phyloP scores from a whole-genome alignment of 1,140 invertebrate genomes.

The Heliconius congener region DNA sequence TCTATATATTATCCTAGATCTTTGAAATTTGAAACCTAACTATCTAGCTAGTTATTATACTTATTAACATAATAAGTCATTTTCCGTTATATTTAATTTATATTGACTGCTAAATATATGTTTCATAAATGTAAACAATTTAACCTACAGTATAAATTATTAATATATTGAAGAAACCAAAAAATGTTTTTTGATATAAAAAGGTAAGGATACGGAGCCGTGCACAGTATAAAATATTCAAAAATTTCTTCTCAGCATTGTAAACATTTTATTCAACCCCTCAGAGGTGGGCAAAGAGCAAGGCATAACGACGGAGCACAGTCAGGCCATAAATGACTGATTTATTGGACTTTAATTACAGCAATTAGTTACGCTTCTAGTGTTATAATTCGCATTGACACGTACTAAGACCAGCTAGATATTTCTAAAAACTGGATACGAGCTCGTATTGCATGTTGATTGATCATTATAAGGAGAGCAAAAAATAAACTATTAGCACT shows the following conservation, averaged over 20 bases:
- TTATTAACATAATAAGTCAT: neutral
- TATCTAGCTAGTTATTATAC: neutral
- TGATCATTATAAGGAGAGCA: constrained; percentile 46
- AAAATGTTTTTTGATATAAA: neutral
- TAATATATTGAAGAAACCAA: neutral
- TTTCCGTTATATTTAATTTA: neutral
- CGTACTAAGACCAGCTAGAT: constrained; percentile 44
- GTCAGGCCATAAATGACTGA: constrained; percentile 63
- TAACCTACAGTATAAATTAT: constrained; percentile 1
- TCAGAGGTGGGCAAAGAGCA: constrained; percentile 29
- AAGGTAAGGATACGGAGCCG: neutral
- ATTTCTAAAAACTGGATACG: constrained; percentile 47
- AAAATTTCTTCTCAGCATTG: constrained; percentile 9
- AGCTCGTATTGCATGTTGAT: constrained; percentile 48
- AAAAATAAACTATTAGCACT: constrained; percentile 53
- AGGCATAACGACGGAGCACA: constrained; percentile 41
- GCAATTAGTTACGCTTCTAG: constrained; percentile 73
- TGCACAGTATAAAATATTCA: neutral
- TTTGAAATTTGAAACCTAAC: neutral
- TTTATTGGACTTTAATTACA: constrained; percentile 72
- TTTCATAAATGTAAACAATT: constrained; percentile 14
- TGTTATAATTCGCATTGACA: constrained; percentile 64
- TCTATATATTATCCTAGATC: constrained; percentile 6
- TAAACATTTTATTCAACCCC: constrained; percentile 12
- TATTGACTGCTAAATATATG: constrained; percentile 1